Percentiles rank a stretch among this genome's conserved stretches.
These are phyloP conservation scores for Eupithecia tripunctaria DNA, from an alignment of 2,888 invertebrate species.

Conservation along the genomic window DNA sequence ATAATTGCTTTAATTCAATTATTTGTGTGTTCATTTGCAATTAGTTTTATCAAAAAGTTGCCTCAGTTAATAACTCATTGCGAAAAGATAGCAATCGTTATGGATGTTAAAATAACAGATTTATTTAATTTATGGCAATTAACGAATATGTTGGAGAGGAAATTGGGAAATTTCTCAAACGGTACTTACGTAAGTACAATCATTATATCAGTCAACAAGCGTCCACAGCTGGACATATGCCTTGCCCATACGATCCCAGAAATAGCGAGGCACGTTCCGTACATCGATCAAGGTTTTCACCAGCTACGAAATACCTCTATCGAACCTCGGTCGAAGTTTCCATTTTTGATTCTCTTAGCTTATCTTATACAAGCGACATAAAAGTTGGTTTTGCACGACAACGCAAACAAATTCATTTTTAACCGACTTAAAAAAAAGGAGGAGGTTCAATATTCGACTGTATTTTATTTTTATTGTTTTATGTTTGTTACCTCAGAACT, in stretches of 20 bases:
- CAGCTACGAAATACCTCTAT: no score
- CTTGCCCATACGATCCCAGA: neutral
- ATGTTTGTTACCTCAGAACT: no score
- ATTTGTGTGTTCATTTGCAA: conserved; percentile 31
- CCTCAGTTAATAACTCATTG: conserved; percentile 21
- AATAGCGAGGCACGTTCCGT: no score
- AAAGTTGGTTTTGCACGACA: no score
- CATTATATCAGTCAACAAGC: neutral
- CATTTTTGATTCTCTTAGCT: no score
- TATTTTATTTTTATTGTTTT: no score
- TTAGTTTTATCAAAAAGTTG: conserved; percentile 24
- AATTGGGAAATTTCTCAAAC: conserved; percentile 9
- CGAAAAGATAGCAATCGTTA: conserved; percentile 28
- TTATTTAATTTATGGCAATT: conserved; percentile 13
- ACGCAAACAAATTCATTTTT: no score
- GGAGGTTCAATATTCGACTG: no score
- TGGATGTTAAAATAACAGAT: conserved; percentile 23
- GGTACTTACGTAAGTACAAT: neutral
- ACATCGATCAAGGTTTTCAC: no score
- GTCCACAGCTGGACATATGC: neutral
- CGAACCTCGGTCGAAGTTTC: no score
- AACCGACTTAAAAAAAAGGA: no score
- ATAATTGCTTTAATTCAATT: conserved; percentile 42
- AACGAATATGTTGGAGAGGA: conserved; percentile 18
- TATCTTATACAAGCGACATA: no score